Evolutionary conservation across 1,140 invertebrate species (phyloP).

Genomic region (Drosophila tropicalis): DNA sequence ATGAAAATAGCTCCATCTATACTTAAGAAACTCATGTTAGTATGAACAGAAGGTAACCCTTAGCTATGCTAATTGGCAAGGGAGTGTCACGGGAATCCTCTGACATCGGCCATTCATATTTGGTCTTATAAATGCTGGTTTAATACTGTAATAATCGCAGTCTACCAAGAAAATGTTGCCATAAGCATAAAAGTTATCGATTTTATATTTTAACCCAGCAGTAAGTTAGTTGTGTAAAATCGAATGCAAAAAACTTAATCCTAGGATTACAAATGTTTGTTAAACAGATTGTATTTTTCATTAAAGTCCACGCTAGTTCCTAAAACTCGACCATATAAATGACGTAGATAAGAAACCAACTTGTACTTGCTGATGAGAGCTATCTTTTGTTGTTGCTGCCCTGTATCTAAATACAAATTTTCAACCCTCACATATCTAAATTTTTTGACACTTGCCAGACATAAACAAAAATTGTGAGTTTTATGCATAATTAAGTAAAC

Average conservation of each 20-base stretch:
- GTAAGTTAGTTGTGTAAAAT: too few relatives aligned
- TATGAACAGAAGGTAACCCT: neutral
- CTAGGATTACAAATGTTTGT: too few relatives aligned
- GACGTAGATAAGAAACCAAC: neutral
- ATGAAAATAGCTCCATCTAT: conserved; percentile 62
- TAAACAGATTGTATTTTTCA: too few relatives aligned
- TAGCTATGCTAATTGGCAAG: neutral
- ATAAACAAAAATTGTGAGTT: conserved; percentile 67
- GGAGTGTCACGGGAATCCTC: too few relatives aligned
- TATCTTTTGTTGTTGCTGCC: neutral
- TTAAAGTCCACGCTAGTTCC: too few relatives aligned
- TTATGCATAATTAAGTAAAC: conserved; percentile 76
- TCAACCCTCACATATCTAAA: conserved; percentile 4
- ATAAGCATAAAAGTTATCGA: too few relatives aligned
- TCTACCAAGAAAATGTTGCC: too few relatives aligned
- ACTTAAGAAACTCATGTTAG: neutral
- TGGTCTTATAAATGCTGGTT: too few relatives aligned
- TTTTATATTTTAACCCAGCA: too few relatives aligned
- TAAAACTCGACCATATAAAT: neutral
- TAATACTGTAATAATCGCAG: too few relatives aligned
- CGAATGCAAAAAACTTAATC: too few relatives aligned
- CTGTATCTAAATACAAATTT: neutral
- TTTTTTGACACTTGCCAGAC: conserved; percentile 39
- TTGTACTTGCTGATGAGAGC: neutral
- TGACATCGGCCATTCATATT: too few relatives aligned